phyloP scores from a whole-genome alignment of 2,113 vertebrate species.

The Takifugu bimaculatus region DNA sequence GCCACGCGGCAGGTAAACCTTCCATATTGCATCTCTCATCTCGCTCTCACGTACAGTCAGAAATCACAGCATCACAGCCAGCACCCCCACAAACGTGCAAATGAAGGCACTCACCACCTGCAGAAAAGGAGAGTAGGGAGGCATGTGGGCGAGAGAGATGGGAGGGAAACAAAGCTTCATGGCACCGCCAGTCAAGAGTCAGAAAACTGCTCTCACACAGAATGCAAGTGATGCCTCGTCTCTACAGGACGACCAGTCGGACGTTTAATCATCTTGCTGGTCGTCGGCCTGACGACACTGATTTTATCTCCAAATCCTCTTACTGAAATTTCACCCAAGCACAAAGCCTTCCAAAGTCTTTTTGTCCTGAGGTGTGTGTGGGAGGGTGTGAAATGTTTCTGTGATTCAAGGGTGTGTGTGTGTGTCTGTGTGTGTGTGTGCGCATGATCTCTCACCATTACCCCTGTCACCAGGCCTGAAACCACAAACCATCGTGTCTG shows the following conservation, averaged over 20 bases:
- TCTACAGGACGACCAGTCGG: neutral
- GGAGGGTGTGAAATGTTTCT: slow-evolving; percentile 58
- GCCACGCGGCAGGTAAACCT: slow-evolving; percentile 15
- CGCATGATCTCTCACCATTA: slow-evolving; percentile 50
- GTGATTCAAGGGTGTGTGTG: slow-evolving; percentile 43
- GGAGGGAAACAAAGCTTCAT: slow-evolving; percentile 14
- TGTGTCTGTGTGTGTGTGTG: slow-evolving; percentile 26
- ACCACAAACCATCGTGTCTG: slow-evolving; percentile 57
- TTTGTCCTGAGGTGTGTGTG: slow-evolving; percentile 15
- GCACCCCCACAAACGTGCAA: slow-evolving; percentile 70
- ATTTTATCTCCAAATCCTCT: slow-evolving; percentile 17
- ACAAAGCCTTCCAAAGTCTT: too few relatives aligned
- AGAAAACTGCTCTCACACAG: slow-evolving; percentile 10
- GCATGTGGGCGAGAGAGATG: slow-evolving; percentile 34
- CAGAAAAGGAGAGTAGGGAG: slow-evolving; percentile 50
- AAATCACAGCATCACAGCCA: slow-evolving; percentile 60
- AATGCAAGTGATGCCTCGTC: neutral
- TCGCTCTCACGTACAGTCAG: slow-evolving; percentile 40
- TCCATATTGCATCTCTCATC: slow-evolving; percentile 32
- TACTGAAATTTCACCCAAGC: slow-evolving; percentile 15
- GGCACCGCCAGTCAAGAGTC: slow-evolving; percentile 15
- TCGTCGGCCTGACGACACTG: neutral
- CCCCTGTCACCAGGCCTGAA: slow-evolving; percentile 63
- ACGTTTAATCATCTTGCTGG: neutral
- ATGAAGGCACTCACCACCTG: slow-evolving; percentile 63